phyloP scores from a whole-genome alignment of 2,888 invertebrate species.

The Linyphia triangularis region DNA sequence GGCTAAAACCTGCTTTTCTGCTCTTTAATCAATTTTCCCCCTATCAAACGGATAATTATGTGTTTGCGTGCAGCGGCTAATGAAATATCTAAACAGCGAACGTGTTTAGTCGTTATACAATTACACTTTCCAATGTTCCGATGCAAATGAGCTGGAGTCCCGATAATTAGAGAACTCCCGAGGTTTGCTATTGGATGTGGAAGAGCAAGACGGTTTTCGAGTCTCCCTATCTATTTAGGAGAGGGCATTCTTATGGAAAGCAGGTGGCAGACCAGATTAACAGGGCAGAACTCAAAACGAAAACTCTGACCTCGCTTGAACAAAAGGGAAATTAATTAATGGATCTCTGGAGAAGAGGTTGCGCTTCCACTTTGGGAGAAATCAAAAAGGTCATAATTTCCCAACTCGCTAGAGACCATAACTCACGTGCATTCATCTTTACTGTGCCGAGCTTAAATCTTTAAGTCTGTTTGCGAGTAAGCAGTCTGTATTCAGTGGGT shows the following conservation, averaged over 20 bases:
- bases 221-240: neutral
- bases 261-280: constrained; percentile 64
- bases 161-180: constrained; percentile 63
- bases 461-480: neutral
- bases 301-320: constrained; percentile 56
- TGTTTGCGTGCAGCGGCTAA: constrained; percentile 72
- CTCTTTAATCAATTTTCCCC: constrained; percentile 74
- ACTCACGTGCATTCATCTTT: neutral
- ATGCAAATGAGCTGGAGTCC: constrained; percentile 71
- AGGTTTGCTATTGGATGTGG: constrained; percentile 46
- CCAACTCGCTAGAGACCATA: neutral
- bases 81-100: constrained; percentile 73
- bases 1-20: constrained; percentile 69
- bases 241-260: constrained; percentile 66
- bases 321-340: constrained; percentile 63
- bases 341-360: constrained; percentile 3
- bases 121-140: constrained; percentile 73
- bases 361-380: neutral
- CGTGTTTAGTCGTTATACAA: constrained; percentile 74
- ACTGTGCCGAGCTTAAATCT: neutral
- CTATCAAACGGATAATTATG: constrained; percentile 74
- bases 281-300: constrained; percentile 48
- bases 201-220: constrained; percentile 17
- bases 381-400: constrained; percentile 48
- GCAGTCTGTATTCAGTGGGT: no score